Evolutionary conservation across 2,797 vertebrate genomes (phyloP), one percentile per base, ranked within the genome.

Genomic region (Somateria mollissima): DNA sequence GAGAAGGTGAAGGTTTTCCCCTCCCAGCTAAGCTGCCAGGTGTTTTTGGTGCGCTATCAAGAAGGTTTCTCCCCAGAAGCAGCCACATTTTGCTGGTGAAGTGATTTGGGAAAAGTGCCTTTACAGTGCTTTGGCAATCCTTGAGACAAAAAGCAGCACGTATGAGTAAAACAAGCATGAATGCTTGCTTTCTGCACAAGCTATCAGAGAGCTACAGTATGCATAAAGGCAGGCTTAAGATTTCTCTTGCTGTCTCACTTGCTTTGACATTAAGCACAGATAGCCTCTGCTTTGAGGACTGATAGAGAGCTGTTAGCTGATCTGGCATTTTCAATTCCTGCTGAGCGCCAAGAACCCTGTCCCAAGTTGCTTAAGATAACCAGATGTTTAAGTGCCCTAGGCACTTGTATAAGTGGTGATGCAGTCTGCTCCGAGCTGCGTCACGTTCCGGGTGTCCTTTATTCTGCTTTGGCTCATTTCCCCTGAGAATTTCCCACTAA

Each of bases 361-460:
- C 91, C 57, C 65, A 69, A 84, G 65, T 74, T 92, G 69, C 86
- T 93, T 92, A 92, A 96, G 94, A 96, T 90, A 95, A 88, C 94
- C 95, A 96, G 94, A 94, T 95, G 84, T 94, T 94, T 89, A 91
- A 96, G 90, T 94, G 95, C 87, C 92, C 74, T 92, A 82, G 90
- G 87, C 41, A 28, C 90, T 97, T 96, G 79, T 79, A 25, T 94
- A 96, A 96, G 94, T 91, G 81, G 75, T 89, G 37, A 41, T 93
- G 74, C 36, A 91, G 91, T 96, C 94, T 92, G 77, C 84, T 82
- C 69, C 54, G 70, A 90, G 83, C 72, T 93, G n/a, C 0, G 0
- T 10, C 34, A 79, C 6, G 0, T 90, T 92, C 71, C 37, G 91
- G 28, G 72, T 95, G 90, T 96, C 88, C 88, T 95, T 95, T 94